These are phyloP conservation scores for Andrena bucephala DNA, from an alignment of 2,888 invertebrate species.

Conservation along the genomic window DNA sequence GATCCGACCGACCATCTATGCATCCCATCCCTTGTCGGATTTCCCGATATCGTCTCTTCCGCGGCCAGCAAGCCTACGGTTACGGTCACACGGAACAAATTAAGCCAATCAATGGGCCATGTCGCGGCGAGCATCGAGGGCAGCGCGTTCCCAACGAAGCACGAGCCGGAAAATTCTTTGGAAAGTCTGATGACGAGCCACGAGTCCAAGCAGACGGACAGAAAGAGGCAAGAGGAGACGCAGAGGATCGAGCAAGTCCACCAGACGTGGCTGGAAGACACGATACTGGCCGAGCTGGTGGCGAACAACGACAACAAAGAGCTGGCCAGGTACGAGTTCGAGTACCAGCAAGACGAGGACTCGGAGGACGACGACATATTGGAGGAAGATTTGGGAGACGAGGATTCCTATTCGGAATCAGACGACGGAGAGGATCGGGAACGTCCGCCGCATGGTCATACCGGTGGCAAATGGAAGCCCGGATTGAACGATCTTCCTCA, in stretches of 20 bases:
- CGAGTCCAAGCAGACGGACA: slow-evolving; percentile 65
- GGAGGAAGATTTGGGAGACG: slow-evolving; percentile 85
- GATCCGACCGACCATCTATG: slow-evolving; percentile 81
- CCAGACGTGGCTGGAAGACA: slow-evolving; percentile 79
- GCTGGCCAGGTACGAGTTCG: slow-evolving; percentile 75
- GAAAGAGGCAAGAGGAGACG: slow-evolving; percentile 75
- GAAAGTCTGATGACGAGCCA: slow-evolving; percentile 64
- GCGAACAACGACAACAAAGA: slow-evolving; percentile 75
- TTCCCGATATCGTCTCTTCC: slow-evolving; percentile 81
- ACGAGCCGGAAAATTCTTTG: slow-evolving; percentile 66
- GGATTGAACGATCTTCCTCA: slow-evolving; percentile 79
- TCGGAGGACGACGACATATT: slow-evolving; percentile 78
- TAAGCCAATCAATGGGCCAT: slow-evolving; percentile 63
- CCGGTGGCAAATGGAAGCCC: slow-evolving; percentile 92
- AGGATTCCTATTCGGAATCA: slow-evolving; percentile 87
- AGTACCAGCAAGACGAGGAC: slow-evolving; percentile 80
- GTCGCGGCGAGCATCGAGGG: slow-evolving; percentile 54
- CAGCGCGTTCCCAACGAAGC: slow-evolving; percentile 61
- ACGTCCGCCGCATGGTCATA: slow-evolving; percentile 87
- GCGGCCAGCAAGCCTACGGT: slow-evolving; percentile 59
- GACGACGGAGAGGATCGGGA: slow-evolving; percentile 86
- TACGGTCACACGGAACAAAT: slow-evolving; percentile 27
- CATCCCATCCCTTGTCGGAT: slow-evolving; percentile 82
- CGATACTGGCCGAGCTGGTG: slow-evolving; percentile 78
- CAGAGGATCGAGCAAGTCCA: slow-evolving; percentile 74